Conservation (phyloP, 2,113 vertebrate genomes). For the Tursiops truncatus region DNA sequence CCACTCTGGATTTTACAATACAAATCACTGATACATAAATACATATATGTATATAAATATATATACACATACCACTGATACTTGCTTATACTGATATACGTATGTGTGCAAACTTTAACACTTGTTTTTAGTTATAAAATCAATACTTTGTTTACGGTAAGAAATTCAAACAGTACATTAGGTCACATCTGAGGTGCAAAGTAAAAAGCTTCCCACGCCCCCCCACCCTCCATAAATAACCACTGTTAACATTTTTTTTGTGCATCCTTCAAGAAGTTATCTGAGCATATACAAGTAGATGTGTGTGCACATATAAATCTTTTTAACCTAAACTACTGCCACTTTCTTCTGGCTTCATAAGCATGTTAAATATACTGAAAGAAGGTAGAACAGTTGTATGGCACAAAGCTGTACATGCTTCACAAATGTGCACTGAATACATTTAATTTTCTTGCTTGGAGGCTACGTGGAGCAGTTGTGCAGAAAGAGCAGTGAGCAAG, state of each 20-base stretch:
- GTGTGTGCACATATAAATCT: not conserved
- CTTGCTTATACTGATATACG: not conserved
- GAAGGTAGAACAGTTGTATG: not conserved
- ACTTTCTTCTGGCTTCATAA: constrained; percentile 22
- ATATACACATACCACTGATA: not conserved
- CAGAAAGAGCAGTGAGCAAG: not conserved
- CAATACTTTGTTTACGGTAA: not conserved
- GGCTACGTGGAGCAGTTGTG: not conserved
- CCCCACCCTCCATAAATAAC: not conserved
- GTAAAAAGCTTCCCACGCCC: not conserved
- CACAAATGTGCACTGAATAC: not conserved
- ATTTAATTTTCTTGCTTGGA: constrained; percentile 36
- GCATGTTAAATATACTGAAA: not conserved
- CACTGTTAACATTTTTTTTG: not conserved
- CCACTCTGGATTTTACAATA: constrained; percentile 22
- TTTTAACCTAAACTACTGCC: not conserved
- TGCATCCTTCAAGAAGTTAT: constrained; percentile 14
- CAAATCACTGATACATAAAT: not conserved
- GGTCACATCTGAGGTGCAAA: not conserved
- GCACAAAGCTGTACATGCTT: not conserved
- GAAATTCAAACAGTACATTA: constrained; percentile 20
- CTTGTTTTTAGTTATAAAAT: constrained; percentile 28
- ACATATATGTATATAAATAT: not conserved
- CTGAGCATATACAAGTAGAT: not conserved
- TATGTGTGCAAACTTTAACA: constrained; percentile 13